Evolutionary conservation across 2,888 invertebrate species (phyloP), one percentile per base, ranked within the genome.

Genomic region (Galeopsomyia nigrocyanea): DNA sequence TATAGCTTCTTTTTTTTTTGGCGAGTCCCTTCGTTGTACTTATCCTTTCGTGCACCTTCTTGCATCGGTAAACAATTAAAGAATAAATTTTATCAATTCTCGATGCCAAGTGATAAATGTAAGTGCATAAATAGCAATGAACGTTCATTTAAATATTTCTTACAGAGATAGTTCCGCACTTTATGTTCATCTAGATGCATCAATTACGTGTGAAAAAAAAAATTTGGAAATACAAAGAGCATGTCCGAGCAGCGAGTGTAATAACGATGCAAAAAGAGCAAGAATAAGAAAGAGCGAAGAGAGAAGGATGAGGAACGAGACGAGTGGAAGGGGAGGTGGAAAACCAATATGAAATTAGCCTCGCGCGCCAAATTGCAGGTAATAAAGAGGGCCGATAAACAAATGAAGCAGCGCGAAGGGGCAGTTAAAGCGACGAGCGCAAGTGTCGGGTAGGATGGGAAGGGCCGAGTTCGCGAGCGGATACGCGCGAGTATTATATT

Each of bases 261-360:
- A 17, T 13, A 19, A 19, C 5, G 19, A 19, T 17, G 49, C n/a
- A 39, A 53, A 3, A 17, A 51, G 14, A 10, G 51, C 16, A 9
- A 50, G 50, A 50, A 50, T 3, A 50, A 19, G 19, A 53, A n/a
- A 17, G 17, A 53, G 53, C 3, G 53, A 17, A n/a, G 19, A 53
- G 9, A 3, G 19, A 16, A 19, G n/a, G 51, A 53, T 7, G 53
- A 17, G 3, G 17, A 14, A 19, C n/a, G 13, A 17, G 53, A 16
- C 0, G 19, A 49, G 62, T 47, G 55, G 62, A 21, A 31, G 7
- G 31, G 62, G n/a, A n/a, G 60, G 80, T 79, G 81, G 82, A 83
- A 83, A 83, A 83, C 83, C 83, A 83, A 84, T 83, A 84, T 83
- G 82, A 82, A 84, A 84, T 84, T 84, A 83, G 79, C 58, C 58